Percentiles rank a stretch among this genome's conserved stretches.
phyloP scores from a whole-genome alignment of 2,888 invertebrate species.

The Mactromeris polynyma region DNA sequence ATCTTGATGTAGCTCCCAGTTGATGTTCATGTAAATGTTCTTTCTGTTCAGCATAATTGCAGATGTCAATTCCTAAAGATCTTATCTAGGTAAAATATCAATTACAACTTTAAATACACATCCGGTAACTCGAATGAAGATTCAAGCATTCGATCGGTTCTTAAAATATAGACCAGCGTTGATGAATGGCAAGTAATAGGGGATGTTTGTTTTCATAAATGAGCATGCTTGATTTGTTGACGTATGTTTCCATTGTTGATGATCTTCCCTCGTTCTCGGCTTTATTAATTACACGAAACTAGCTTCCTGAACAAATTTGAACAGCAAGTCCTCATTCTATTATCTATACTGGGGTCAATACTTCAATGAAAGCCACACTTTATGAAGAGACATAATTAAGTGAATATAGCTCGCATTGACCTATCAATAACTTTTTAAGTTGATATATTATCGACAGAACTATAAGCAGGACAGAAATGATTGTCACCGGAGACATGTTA shows the following conservation, averaged over 20 bases:
- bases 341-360: neutral
- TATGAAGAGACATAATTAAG: slow-evolving; percentile 7
- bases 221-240: neutral
- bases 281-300: neutral
- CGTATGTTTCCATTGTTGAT: neutral
- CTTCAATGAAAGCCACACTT: neutral
- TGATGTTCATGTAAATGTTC: slow-evolving; percentile 52
- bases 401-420: neutral
- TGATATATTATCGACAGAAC: slow-evolving; percentile 4
- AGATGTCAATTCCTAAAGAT: slow-evolving; percentile 55
- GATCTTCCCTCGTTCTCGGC: neutral
- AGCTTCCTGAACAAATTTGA: neutral
- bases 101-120: slow-evolving; percentile 59
- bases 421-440: slow-evolving; percentile 3
- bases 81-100: slow-evolving; percentile 62
- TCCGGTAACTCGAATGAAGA: slow-evolving; percentile 54
- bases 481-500: neutral
- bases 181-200: slow-evolving; percentile 5
- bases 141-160: slow-evolving; percentile 32
- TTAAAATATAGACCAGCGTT: slow-evolving; percentile 42
- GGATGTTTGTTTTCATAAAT: slow-evolving; percentile 12
- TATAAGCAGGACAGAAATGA: neutral
- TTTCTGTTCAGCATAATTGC: slow-evolving; percentile 58
- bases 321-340: neutral
- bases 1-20: slow-evolving; percentile 34